Base-by-base conservation (phyloP, 2,888 invertebrate species). In the Megamerina dolium region DNA sequence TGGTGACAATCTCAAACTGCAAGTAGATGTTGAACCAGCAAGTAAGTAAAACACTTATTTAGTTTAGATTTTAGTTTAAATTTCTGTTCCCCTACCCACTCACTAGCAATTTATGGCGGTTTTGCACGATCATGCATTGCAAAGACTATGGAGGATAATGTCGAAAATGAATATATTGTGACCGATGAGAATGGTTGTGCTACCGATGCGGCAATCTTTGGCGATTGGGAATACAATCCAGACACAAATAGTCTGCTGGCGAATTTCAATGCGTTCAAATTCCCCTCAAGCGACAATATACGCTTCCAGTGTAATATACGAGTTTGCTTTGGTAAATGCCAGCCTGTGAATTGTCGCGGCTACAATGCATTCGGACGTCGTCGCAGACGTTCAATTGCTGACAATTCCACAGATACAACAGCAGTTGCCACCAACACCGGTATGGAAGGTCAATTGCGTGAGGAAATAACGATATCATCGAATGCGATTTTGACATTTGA, bases 171-270 rank as follows among this genome's bases (percentile, higher is more conserved):
- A 63, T 92, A 93, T 64, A 80, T 86, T 18, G 93, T 94, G 19
- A 93, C 93, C 0, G 93, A 94, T 68, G 91, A 89, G 59, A 87
- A 93, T 59, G 93, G 93, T 39, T 93, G 93, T 66, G 91, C 93
- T 30, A 91, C 90, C 0, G 93, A 93, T 73, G 85, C 90, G 18
- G 83, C 85, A 30, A 91, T 93, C 63, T 93, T 93, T 61, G 91
- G 90, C 29, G 92, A 93, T 66, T 93, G 93, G 93, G 85, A 89
- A 56, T 85, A 90, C 61, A 87, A 87, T 64, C 79, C 85, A 16
- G 89, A 90, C 48, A 85, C 85, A 38, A 89, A 89, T 66, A 84
- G 88, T 16, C 73, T 94, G 40, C 75, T 87, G 64, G 92, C 92
- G 51, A 83, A 86, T 57, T 93, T 94, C 72, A 91, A 91, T 66